Conservation (phyloP, 2,113 vertebrate species). For the Alaudala cheleensis region DNA sequence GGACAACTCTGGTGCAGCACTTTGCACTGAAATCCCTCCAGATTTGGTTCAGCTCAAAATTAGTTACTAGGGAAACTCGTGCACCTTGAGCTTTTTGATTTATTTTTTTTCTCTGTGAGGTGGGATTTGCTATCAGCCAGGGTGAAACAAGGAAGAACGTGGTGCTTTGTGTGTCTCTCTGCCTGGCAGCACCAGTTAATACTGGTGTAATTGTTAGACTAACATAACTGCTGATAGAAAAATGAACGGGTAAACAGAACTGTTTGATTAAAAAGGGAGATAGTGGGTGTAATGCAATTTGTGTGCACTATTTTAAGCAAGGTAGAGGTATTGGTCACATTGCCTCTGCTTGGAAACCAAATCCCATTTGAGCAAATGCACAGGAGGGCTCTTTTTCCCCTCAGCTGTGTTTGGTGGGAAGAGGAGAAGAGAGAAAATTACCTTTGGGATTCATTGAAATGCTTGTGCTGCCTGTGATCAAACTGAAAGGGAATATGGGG, state of each 20-base stretch:
- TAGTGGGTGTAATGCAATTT: background rate
- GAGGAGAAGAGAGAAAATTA: background rate
- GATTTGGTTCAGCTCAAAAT: background rate
- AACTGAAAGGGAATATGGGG: background rate
- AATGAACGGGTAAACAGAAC: constrained; percentile 29
- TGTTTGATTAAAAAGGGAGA: background rate
- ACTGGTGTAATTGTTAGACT: background rate
- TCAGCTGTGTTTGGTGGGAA: background rate
- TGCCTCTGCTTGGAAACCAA: background rate
- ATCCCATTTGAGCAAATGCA: background rate
- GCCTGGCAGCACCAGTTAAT: background rate
- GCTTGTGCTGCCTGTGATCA: background rate
- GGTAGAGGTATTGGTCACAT: background rate
- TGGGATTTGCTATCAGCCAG: background rate
- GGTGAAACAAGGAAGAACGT: background rate
- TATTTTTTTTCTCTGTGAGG: background rate
- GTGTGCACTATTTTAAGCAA: background rate
- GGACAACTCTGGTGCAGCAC: background rate
- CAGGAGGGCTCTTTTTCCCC: background rate
- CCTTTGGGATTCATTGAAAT: background rate
- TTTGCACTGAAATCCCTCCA: background rate
- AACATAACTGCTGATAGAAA: background rate
- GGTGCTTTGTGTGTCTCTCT: background rate
- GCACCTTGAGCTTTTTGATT: background rate
- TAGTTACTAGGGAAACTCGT: background rate